A percentile compares a stretch with the other conserved stretches of the same genome.
Conservation (phyloP, 1,140 invertebrate species). For the Rhyzopertha dominica region DNA sequence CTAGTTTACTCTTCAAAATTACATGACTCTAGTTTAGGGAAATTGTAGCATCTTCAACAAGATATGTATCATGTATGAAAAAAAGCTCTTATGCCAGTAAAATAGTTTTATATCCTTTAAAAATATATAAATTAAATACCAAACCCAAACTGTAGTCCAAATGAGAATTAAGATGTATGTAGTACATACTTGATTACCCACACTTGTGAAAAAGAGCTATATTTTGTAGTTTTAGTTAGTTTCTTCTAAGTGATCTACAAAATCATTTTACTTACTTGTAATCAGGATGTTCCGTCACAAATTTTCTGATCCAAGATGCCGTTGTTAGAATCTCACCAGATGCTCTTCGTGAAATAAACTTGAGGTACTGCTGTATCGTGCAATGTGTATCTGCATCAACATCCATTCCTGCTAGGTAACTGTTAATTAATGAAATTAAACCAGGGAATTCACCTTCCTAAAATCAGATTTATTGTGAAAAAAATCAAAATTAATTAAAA, state of each 20-base stretch:
- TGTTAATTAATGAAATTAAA: slow-evolving; percentile 88
- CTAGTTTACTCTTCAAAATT: no score
- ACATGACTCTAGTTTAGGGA: no score
- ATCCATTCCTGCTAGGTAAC: slow-evolving; percentile 89
- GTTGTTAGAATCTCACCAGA: slow-evolving; percentile 82
- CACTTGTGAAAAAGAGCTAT: slow-evolving; percentile 3
- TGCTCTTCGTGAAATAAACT: slow-evolving; percentile 86
- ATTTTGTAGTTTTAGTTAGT: neutral
- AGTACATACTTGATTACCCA: slow-evolving; percentile 17
- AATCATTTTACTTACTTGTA: slow-evolving; percentile 77
- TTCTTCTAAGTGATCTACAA: neutral
- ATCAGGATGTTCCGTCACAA: slow-evolving; percentile 81
- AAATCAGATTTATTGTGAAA: slow-evolving; percentile 20
- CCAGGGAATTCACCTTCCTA: slow-evolving; percentile 86
- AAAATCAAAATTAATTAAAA: slow-evolving; percentile 11
- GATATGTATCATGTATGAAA: no score
- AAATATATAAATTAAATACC: no score
- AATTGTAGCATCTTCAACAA: no score
- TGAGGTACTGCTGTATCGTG: slow-evolving; percentile 94
- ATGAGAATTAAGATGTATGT: no score
- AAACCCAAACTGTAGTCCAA: no score
- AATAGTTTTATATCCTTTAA: no score
- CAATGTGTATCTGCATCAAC: slow-evolving; percentile 95
- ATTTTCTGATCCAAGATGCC: slow-evolving; percentile 87
- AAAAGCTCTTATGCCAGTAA: no score